phyloP scores from a whole-genome alignment of 1,140 invertebrate genomes.

The Cydia strobilella region DNA sequence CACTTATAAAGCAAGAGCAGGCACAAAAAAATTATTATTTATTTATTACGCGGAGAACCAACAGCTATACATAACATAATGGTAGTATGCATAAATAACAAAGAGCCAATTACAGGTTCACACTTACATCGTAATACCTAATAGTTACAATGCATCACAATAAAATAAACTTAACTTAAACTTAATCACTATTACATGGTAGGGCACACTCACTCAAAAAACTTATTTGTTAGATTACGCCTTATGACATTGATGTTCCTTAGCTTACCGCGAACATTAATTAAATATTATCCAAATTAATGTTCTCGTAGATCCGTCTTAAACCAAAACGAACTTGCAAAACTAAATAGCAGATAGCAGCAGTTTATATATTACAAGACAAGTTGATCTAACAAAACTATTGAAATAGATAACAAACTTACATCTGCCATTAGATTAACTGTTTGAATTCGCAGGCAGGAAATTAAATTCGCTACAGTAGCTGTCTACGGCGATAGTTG shows the following conservation, averaged over 20 bases:
- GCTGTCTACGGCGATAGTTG: constrained; percentile 41
- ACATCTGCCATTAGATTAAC: constrained; percentile 28
- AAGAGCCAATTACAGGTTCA: no score
- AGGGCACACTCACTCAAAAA: no score
- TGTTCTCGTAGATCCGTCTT: not conserved
- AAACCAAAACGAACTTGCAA: not conserved
- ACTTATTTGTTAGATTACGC: no score
- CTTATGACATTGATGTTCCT: not conserved
- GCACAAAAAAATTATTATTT: not conserved
- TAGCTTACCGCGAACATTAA: not conserved
- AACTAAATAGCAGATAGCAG: constrained; percentile 12
- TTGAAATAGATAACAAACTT: constrained; percentile 23
- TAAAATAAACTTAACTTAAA: no score
- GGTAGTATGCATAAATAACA: no score
- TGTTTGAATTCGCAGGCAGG: constrained; percentile 42
- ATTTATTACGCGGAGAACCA: no score
- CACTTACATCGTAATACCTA: no score
- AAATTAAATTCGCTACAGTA: constrained; percentile 52
- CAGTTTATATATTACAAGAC: constrained; percentile 8
- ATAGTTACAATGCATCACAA: no score
- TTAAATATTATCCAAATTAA: constrained; percentile 1
- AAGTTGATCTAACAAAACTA: constrained; percentile 30
- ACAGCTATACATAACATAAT: no score
- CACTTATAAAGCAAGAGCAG: not conserved
- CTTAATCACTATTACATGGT: no score